Evolutionary conservation across 2,888 invertebrate genomes (phyloP).

Genomic region (Zaprionus lineosus): DNA sequence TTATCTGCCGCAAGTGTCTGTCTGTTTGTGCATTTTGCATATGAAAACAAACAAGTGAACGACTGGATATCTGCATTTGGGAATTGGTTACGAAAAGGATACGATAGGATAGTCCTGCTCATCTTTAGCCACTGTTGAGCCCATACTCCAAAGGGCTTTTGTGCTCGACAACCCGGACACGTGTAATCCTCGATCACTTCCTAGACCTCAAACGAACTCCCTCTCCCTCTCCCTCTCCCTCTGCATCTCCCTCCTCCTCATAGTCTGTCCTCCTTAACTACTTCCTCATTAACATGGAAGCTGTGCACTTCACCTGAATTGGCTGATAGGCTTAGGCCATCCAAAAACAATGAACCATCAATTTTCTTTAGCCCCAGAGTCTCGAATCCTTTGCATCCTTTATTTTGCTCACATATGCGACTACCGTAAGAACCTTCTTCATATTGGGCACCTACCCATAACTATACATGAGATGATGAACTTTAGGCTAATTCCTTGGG

Average conservation of each 20-base stretch:
- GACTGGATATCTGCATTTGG: conserved; percentile 21
- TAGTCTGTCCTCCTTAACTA: conserved; percentile 34
- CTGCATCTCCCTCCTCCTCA: background rate
- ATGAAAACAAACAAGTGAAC: conserved; percentile 73
- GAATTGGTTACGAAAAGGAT: conserved; percentile 4
- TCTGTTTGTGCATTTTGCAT: conserved; percentile 66
- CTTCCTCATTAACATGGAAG: conserved; percentile 53
- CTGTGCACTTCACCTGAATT: conserved; percentile 40
- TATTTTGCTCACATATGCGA: no score
- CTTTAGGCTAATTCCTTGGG: no score
- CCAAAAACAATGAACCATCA: conserved; percentile 14
- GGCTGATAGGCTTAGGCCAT: conserved; percentile 41
- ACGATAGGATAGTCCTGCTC: no score
- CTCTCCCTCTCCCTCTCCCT: background rate
- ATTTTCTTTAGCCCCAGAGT: background rate
- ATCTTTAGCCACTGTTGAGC: conserved; percentile 47
- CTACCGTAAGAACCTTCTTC: no score
- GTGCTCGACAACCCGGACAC: conserved; percentile 50
- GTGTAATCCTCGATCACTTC: conserved; percentile 66
- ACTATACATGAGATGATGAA: no score
- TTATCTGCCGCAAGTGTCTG: conserved; percentile 45
- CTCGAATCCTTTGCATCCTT: conserved; percentile 18
- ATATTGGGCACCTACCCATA: no score
- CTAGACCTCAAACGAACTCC: conserved; percentile 27
- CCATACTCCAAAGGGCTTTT: conserved; percentile 38